phyloP scores from a whole-genome alignment of 2,113 vertebrate species.

The Leptobrachium ailaonicum region DNA sequence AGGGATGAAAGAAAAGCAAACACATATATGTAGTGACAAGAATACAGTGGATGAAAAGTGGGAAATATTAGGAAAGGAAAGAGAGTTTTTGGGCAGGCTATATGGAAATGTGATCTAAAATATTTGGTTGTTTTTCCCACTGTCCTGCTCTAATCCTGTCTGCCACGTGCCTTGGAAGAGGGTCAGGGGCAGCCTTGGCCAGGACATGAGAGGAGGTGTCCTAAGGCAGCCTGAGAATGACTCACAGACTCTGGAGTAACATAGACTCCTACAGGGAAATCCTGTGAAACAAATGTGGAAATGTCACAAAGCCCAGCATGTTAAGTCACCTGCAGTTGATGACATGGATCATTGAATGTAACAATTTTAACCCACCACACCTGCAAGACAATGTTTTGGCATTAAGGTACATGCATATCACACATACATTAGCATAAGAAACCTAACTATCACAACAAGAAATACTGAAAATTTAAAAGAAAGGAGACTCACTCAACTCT shows the following conservation, averaged over 20 bases:
- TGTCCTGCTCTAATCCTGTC: conserved; percentile 34
- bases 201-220: conserved; percentile 29
- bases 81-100: conserved; percentile 30
- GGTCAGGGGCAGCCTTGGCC: conserved; percentile 25
- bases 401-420: too few relatives aligned
- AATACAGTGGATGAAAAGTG: neutral
- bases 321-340: neutral
- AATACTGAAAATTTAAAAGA: too few relatives aligned
- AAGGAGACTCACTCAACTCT: too few relatives aligned
- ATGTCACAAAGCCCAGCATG: conserved; percentile 4
- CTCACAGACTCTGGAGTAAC: conserved; percentile 1
- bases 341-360: too few relatives aligned
- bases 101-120: conserved; percentile 44
- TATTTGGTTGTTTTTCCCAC: conserved; percentile 27
- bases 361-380: too few relatives aligned
- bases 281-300: conserved; percentile 3
- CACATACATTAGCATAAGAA: too few relatives aligned
- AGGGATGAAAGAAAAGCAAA: neutral
- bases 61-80: neutral
- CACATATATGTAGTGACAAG: neutral
- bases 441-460: too few relatives aligned
- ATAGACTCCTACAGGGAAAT: neutral
- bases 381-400: too few relatives aligned
- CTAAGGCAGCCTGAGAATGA: conserved; percentile 18
- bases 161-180: conserved; percentile 44